phyloP scores from a whole-genome alignment of 2,797 vertebrate genomes.

The Myotis pilosus region DNA sequence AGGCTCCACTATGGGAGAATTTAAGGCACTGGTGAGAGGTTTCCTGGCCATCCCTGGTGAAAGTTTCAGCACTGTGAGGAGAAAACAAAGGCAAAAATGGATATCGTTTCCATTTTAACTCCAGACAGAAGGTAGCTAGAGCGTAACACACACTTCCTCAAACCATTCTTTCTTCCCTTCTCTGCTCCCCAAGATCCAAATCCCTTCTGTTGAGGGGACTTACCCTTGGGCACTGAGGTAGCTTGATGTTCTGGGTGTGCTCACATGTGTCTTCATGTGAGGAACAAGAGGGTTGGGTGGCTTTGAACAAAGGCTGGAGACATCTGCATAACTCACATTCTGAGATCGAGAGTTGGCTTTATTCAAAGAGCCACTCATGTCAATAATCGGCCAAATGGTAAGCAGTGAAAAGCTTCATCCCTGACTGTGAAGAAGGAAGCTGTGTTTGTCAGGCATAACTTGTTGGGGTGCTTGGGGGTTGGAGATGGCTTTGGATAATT shows the following conservation, averaged over 20 bases:
- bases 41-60: accelerated
- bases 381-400: neutral
- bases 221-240: accelerated
- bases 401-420: neutral
- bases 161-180: accelerated
- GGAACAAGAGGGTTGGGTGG: neutral
- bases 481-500: neutral
- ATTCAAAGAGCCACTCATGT: neutral
- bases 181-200: accelerated
- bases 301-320: neutral
- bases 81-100: neutral
- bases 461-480: neutral
- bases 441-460: neutral
- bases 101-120: neutral
- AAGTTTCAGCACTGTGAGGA: accelerated
- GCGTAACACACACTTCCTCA: accelerated
- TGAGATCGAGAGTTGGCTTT: neutral
- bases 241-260: neutral
- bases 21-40: neutral
- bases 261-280: neutral
- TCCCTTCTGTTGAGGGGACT: neutral
- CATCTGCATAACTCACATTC: accelerated
- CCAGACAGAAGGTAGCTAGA: accelerated
- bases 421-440: neutral
- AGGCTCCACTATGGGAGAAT: accelerated